Percentiles rank a stretch among this genome's conserved stretches.
Evolutionary conservation across 2,113 vertebrate genomes (phyloP).

Genomic region (Lophotis ruficrista): DNA sequence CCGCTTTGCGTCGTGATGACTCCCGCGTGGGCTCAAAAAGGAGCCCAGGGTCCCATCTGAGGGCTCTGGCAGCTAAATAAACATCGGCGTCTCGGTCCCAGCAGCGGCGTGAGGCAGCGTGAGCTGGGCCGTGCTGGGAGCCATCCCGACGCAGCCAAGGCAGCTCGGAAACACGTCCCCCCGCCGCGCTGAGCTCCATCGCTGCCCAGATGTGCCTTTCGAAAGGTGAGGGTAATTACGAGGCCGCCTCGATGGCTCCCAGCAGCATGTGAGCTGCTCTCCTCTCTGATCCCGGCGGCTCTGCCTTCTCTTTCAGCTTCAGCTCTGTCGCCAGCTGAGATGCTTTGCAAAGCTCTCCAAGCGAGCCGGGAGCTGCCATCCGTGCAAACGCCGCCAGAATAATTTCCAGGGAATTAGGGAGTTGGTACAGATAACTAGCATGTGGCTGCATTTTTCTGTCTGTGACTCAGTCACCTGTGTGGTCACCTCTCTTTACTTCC

Average conservation of each 20-base stretch:
- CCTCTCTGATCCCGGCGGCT: neutral
- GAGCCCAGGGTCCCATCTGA: neutral
- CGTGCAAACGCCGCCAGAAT: neutral
- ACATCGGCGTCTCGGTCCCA: neutral
- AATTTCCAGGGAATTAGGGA: slow-evolving; percentile 33
- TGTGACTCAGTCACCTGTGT: neutral
- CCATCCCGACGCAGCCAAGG: neutral
- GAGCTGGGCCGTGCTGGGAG: neutral
- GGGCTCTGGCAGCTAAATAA: slow-evolving; percentile 11
- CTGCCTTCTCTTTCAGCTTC: neutral
- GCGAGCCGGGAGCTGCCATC: neutral
- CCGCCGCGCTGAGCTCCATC: accelerated
- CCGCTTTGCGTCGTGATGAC: neutral
- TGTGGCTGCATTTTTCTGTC: neutral
- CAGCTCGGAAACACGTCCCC: accelerated
- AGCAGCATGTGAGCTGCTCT: neutral
- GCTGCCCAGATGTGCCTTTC: neutral
- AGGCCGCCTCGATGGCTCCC: neutral
- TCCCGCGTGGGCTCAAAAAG: neutral
- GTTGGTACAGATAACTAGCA: neutral
- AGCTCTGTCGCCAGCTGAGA: neutral
- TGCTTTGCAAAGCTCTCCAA: neutral
- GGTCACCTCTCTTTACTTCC: slow-evolving; percentile 13
- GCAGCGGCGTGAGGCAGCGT: neutral
- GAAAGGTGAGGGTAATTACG: neutral